These are phyloP conservation scores for Campoletis raptor DNA, from an alignment of 2,888 invertebrate species.

Conservation along the genomic window DNA sequence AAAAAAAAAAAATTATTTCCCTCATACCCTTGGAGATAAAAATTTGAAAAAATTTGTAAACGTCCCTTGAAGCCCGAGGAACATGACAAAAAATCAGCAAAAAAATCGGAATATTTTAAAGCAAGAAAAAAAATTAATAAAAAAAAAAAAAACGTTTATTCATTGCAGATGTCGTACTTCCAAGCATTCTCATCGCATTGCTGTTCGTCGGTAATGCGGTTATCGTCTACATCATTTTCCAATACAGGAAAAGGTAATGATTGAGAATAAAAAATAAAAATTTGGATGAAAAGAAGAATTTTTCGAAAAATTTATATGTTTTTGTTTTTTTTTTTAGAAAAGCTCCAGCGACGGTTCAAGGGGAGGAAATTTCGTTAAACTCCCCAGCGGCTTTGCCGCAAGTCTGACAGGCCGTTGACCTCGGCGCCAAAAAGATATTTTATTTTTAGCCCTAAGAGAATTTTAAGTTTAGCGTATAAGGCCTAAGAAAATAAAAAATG, in stretches of 20 bases:
- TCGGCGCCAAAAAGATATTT: conserved; percentile 3
- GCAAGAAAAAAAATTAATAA: not conserved
- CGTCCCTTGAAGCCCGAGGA: not conserved
- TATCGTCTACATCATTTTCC: conserved; percentile 91
- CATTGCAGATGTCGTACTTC: conserved; percentile 89
- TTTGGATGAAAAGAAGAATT: not conserved
- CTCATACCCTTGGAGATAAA: not conserved
- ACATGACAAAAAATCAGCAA: not conserved
- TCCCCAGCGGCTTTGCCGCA: conserved; percentile 76
- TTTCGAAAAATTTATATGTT: not conserved
- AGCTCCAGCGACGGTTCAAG: conserved; percentile 79
- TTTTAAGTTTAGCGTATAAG: conserved; percentile 57
- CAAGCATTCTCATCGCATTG: conserved; percentile 89
- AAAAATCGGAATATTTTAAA: not conserved
- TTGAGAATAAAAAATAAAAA: not conserved
- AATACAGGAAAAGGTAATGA: conserved; percentile 88
- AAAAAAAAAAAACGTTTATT: conserved; percentile 39
- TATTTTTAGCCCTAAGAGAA: conserved; percentile 53
- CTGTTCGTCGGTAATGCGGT: conserved; percentile 91
- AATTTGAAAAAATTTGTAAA: not conserved
- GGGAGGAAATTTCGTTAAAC: conserved; percentile 83
- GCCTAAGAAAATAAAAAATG: conserved; percentile 50
- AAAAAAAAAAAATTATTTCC: not conserved
- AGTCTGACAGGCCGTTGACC: conserved; percentile 74
- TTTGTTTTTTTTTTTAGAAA: conserved; percentile 82